phyloP scores from a whole-genome alignment of 2,113 vertebrate genomes.

The Rissa tridactyla region DNA sequence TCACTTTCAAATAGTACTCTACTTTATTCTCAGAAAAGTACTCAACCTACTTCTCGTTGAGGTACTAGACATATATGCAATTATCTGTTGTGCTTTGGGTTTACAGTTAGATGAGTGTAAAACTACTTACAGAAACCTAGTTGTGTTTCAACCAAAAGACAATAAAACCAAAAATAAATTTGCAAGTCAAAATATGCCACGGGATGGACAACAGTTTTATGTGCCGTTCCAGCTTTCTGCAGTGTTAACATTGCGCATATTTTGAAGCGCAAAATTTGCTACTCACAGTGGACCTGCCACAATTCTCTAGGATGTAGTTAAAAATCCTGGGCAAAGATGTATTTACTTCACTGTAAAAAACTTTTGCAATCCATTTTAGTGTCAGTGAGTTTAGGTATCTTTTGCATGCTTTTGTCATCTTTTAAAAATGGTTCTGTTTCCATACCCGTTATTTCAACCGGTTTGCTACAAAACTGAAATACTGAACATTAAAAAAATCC shows the following conservation, averaged over 20 bases:
- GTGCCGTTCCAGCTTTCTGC: background rate
- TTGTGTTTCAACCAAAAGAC: background rate
- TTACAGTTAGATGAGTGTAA: background rate
- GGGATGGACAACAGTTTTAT: background rate
- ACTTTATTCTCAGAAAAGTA: background rate
- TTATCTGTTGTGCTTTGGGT: background rate
- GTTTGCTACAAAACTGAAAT: conserved; percentile 1
- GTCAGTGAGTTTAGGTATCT: background rate
- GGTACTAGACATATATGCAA: background rate
- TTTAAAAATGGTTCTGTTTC: conserved; percentile 9
- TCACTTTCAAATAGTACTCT: background rate
- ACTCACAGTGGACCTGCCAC: background rate
- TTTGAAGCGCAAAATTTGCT: background rate
- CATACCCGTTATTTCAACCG: conserved; percentile 19
- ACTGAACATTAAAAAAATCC: conserved; percentile 8
- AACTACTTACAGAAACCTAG: background rate
- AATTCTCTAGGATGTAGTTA: background rate
- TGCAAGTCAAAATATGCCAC: background rate
- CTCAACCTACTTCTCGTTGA: background rate
- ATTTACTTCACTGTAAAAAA: background rate
- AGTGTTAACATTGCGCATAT: background rate
- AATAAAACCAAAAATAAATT: background rate
- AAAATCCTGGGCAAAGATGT: background rate
- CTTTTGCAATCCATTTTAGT: background rate
- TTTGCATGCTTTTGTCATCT: background rate